Evolutionary conservation across 2,888 invertebrate species (phyloP), one percentile per base, ranked within the genome.

Genomic region (Cryptocheilus praepositus): DNA sequence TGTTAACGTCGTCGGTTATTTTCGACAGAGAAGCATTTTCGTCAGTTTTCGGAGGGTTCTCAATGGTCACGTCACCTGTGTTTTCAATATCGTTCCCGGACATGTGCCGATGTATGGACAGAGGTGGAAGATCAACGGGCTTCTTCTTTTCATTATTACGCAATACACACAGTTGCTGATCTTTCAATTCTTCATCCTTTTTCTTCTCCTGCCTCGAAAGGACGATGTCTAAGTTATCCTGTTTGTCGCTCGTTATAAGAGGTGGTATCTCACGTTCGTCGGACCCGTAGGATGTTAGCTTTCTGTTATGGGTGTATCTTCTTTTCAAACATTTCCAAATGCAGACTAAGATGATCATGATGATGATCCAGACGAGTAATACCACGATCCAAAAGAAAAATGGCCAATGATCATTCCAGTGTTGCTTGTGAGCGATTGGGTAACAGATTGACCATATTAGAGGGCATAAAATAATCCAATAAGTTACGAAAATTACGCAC

Each of bases 401-500:
- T 0, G 66, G 68, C 79, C 74, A 83, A 16, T 49, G 63, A 1
- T 58, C 15, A 0, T 78, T 66, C 80, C 77, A 71, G 21, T 64
- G 28, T 4, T 55, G 49, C 3, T 62, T 53, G 25, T 62, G 64
- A 4, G 16, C 2, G 0, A 63, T 64, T 11, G 66, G 51, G 51
- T 71, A 67, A 0, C 80, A 62, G 22, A 77, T 44, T 1, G 77
- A 74, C 76, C 83, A 88, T n/a, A 85, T 59, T 22, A 89, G 61
- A 0, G 89, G 89, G 55, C 84, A 82, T 11, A 85, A 28, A 44
- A 89, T 70, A 15, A 89, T 79, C 89, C 89, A 89, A 67, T 86
- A 88, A 25, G 85, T 52, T 19, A 88, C 16, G 83, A 88, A 73
- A 76, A 80, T 64, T 5, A 67, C 46, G 60, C 63, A 71, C 18